Percentiles rank a stretch among this genome's conserved stretches.
These are phyloP conservation scores for Apogon talboti DNA, from an alignment of 2,797 vertebrate genomes.

Conservation along the genomic window DNA sequence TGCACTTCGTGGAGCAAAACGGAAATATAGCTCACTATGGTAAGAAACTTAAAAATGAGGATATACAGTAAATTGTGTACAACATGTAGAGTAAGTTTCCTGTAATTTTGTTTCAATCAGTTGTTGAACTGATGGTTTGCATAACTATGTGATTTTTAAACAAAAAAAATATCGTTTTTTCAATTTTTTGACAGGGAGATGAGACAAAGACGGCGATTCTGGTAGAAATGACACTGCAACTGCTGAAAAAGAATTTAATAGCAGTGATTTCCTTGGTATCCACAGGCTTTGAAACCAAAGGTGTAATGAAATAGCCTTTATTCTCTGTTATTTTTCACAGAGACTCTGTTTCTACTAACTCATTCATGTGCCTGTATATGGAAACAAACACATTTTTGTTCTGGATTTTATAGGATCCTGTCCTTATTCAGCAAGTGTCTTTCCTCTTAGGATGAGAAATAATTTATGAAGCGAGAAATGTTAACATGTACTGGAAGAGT, in stretches of 20 bases:
- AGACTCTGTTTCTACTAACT: neutral
- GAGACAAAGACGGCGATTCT: neutral
- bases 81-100: too few species aligned
- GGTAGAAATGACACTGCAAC: conserved; percentile 9
- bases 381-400: conserved; percentile 14
- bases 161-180: neutral
- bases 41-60: conserved; percentile 22
- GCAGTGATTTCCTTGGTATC: neutral
- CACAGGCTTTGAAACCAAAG: conserved; percentile 6
- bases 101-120: too few species aligned
- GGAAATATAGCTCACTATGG: conserved; percentile 71
- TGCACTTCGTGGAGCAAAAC: conserved; percentile 67
- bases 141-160: neutral
- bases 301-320: conserved; percentile 1
- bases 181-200: conserved; percentile 49
- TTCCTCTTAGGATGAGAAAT: neutral
- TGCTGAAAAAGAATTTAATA: neutral
- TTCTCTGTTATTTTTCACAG: neutral
- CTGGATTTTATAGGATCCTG: neutral
- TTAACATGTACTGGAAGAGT: too few species aligned
- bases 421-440: neutral
- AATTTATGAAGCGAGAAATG: neutral
- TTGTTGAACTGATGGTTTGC: too few species aligned
- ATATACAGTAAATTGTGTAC: neutral
- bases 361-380: neutral